These are phyloP conservation scores for Parnassius glacialis DNA, from an alignment of 2,888 invertebrate species.

Conservation along the genomic window DNA sequence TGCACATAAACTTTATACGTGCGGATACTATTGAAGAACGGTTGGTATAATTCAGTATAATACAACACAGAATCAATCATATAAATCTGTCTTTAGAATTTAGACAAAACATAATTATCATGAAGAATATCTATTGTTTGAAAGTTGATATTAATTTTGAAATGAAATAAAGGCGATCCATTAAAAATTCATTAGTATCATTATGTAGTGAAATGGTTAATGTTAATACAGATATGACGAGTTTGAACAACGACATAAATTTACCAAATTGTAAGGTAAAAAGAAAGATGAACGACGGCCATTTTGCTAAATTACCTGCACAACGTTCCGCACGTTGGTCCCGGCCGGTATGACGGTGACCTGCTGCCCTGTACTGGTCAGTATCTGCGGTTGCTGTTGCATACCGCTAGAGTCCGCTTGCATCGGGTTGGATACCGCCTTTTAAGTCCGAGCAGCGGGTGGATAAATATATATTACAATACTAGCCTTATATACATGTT, in stretches of 20 bases:
- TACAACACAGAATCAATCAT: no score
- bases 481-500: constrained; percentile 20
- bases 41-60: no score
- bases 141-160: no score
- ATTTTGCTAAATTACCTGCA: constrained; percentile 52
- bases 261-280: background rate
- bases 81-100: no score
- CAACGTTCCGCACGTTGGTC: constrained; percentile 72
- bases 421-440: constrained; percentile 74
- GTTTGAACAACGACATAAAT: constrained; percentile 3
- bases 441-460: constrained; percentile 53
- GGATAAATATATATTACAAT: constrained; percentile 34
- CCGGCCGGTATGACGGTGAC: constrained; percentile 89
- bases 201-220: no score
- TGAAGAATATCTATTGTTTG: no score
- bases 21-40: no score
- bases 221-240: background rate
- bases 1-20: no score
- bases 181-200: no score
- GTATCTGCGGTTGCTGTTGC: constrained; percentile 81
- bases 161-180: no score
- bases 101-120: no score
- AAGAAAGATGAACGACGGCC: no score
- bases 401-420: constrained; percentile 60
- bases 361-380: constrained; percentile 89